Percentiles rank a stretch among this genome's conserved stretches.
Conservation (phyloP, 2,113 vertebrate species). For the Meleagris gallopavo region DNA sequence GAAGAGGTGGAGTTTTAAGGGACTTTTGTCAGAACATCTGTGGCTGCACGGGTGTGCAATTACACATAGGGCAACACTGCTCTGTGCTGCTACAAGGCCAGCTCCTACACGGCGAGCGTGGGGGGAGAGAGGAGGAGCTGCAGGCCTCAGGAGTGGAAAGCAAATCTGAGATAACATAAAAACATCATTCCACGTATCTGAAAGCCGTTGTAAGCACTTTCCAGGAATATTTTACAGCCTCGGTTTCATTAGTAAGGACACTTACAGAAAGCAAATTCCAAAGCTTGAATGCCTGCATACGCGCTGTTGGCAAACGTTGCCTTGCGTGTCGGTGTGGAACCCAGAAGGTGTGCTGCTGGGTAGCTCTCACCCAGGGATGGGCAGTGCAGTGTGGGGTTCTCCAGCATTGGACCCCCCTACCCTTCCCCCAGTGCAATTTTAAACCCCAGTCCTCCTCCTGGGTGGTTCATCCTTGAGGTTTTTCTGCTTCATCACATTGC, state of each 20-base stretch:
- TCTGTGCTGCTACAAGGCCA: neutral
- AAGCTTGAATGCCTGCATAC: neutral
- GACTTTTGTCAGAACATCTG: neutral
- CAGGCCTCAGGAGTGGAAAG: neutral
- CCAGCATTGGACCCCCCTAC: neutral
- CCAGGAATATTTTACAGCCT: neutral
- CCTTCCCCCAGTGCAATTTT: rapidly evolving
- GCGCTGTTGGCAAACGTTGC: neutral
- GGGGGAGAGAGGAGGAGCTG: neutral
- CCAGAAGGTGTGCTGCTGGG: neutral
- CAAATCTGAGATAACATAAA: neutral
- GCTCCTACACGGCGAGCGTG: rapidly evolving
- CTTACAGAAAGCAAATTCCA: neutral
- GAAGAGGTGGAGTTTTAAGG: neutral
- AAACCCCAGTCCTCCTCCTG: neutral
- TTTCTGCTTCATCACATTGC: conserved; percentile 5
- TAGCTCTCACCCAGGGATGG: too few species aligned
- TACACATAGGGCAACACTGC: neutral
- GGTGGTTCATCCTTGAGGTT: neutral
- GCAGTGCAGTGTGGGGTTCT: neutral
- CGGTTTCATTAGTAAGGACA: neutral
- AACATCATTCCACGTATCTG: neutral
- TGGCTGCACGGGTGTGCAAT: rapidly evolving
- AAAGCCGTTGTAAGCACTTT: conserved; percentile 29
- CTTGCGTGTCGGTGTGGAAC: neutral